These are phyloP conservation scores for Nemotelus pantherinus DNA, from an alignment of 2,888 invertebrate genomes.

Conservation along the genomic window DNA sequence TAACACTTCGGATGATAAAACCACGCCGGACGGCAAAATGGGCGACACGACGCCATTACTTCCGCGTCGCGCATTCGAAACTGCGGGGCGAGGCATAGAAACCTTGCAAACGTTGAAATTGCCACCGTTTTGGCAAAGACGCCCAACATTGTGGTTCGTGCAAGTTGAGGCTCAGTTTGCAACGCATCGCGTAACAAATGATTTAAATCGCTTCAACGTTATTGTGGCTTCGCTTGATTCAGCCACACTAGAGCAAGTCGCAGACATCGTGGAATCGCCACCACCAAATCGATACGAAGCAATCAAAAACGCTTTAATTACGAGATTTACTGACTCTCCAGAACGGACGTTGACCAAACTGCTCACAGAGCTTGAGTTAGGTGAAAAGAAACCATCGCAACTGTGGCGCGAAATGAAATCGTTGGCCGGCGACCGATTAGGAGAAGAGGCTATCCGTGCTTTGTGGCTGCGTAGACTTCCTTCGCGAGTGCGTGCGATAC, in stretches of 20 bases:
- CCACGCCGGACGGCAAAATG: too few relatives aligned
- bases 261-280: conserved; percentile 9
- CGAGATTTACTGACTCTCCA: conserved; percentile 1
- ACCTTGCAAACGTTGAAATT: background rate
- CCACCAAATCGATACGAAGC: background rate
- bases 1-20: too few relatives aligned
- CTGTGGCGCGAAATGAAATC: conserved; percentile 53
- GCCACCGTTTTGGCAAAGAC: conserved; percentile 15
- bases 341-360: conserved; percentile 2
- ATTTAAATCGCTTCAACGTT: background rate
- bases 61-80: too few relatives aligned
- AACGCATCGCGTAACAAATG: background rate
- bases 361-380: conserved; percentile 50
- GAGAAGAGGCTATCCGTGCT: conserved; percentile 52
- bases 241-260: background rate
- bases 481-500: conserved; percentile 49
- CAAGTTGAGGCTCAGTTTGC: conserved; percentile 16
- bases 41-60: too few relatives aligned
- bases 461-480: conserved; percentile 54
- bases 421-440: conserved; percentile 51
- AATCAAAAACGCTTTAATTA: background rate
- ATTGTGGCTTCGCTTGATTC: conserved; percentile 14
- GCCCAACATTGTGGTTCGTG: conserved; percentile 10
- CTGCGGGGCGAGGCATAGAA: background rate
- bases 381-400: conserved; percentile 54